A percentile compares a stretch with the other conserved stretches of the same genome.
Evolutionary conservation across 2,113 vertebrate species (phyloP).

Genomic region (Solea solea): DNA sequence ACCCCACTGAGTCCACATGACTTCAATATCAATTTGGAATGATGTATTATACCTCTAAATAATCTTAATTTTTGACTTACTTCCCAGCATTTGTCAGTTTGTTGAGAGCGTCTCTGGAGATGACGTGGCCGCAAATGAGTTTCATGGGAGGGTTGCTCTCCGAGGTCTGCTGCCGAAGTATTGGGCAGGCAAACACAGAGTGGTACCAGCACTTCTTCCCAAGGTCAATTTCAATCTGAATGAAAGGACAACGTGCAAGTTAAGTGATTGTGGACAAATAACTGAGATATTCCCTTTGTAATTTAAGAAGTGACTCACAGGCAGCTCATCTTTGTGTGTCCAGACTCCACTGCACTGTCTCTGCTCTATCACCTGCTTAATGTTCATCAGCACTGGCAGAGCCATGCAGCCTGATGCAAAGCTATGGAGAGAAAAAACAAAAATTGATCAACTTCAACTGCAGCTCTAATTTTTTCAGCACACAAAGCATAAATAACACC

Average conservation of each 20-base stretch:
- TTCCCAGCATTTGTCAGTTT: conserved; percentile 92
- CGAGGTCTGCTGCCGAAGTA: conserved; percentile 90
- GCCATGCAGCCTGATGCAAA: conserved; percentile 92
- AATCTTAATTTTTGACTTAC: conserved; percentile 68
- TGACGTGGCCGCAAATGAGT: conserved; percentile 91
- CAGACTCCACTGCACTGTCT: conserved; percentile 90
- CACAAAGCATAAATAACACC: background rate
- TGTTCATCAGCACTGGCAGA: conserved; percentile 90
- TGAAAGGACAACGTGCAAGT: conserved; percentile 7
- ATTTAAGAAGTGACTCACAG: conserved; percentile 73
- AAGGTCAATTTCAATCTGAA: conserved; percentile 90
- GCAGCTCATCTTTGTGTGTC: conserved; percentile 91
- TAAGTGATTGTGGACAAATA: background rate
- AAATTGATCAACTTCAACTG: background rate
- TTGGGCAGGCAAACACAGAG: conserved; percentile 91
- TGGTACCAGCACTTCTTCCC: conserved; percentile 96
- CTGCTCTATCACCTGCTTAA: conserved; percentile 92
- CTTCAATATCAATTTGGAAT: too few species aligned
- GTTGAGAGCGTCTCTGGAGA: conserved; percentile 91
- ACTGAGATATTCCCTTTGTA: background rate
- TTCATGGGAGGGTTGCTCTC: conserved; percentile 93
- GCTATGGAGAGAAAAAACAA: conserved; percentile 63
- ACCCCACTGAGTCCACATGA: too few species aligned
- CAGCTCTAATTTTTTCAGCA: background rate
- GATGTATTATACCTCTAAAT: too few species aligned